A percentile compares a stretch with the other conserved stretches of the same genome.
Evolutionary conservation across 2,888 invertebrate genomes (phyloP).

Genomic region (Lydus trimaculatus): DNA sequence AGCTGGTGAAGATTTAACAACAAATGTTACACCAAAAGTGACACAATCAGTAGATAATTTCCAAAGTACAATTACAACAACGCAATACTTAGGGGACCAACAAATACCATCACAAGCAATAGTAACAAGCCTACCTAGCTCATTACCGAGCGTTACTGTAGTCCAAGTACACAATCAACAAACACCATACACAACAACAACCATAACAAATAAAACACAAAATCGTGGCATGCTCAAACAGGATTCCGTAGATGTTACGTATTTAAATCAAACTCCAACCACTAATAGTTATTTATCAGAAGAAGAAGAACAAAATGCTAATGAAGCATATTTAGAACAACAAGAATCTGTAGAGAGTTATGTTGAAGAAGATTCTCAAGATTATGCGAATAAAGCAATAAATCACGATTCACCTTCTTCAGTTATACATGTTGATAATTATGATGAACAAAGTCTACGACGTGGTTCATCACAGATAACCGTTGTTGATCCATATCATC

Average conservation of each 20-base stretch:
- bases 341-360: conserved; percentile 64
- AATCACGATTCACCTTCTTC: conserved; percentile 60
- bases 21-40: conserved; percentile 38
- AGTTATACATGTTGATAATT: conserved; percentile 60
- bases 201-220: conserved; percentile 34
- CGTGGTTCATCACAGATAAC: conserved; percentile 61
- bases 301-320: conserved; percentile 17
- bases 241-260: conserved; percentile 57
- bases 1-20: conserved; percentile 36
- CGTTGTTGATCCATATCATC: conserved; percentile 61
- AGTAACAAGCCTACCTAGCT: conserved; percentile 54
- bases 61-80: conserved; percentile 38
- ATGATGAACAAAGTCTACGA: conserved; percentile 50
- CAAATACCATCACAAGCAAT: conserved; percentile 49
- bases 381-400: conserved; percentile 53
- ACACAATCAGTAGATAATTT: conserved; percentile 34
- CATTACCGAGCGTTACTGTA: conserved; percentile 46
- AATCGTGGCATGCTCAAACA: conserved; percentile 59
- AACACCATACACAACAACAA: conserved; percentile 14
- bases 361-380: conserved; percentile 56
- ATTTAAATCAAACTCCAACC: conserved; percentile 23
- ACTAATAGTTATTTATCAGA: conserved; percentile 15
- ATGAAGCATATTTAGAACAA: conserved; percentile 30
- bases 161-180: conserved; percentile 43
- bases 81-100: conserved; percentile 56